Evolutionary conservation across 2,888 invertebrate genomes (phyloP).

Genomic region (Drosophila pseudotakahashii): DNA sequence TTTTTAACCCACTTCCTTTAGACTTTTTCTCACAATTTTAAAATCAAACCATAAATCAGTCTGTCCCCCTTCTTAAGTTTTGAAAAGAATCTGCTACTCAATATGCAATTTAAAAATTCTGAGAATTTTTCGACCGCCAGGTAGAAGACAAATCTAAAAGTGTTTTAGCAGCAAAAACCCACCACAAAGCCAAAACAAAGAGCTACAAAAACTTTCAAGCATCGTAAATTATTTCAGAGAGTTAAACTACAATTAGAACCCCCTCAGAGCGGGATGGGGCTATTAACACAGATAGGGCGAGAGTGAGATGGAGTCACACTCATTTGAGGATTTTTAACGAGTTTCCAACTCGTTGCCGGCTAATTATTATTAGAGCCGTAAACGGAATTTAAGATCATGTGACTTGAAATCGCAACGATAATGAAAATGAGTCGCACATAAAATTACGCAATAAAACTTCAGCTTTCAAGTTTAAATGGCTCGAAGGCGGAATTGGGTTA

Average conservation of each 20-base stretch:
- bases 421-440: constrained; percentile 44
- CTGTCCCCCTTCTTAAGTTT: constrained; percentile 11
- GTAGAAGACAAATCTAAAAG: constrained; percentile 46
- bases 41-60: constrained; percentile 35
- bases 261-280: constrained; percentile 24
- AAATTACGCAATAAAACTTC: constrained; percentile 47
- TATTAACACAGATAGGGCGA: neutral
- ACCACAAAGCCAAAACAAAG: constrained; percentile 31
- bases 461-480: constrained; percentile 46
- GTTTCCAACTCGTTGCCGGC: constrained; percentile 54
- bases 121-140: constrained; percentile 57
- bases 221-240: constrained; percentile 75
- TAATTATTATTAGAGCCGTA: constrained; percentile 66
- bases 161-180: constrained; percentile 21
- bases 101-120: constrained; percentile 74
- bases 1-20: constrained; percentile 12
- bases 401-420: constrained; percentile 43
- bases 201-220: constrained; percentile 37
- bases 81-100: constrained; percentile 44
- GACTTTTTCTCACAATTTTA: constrained; percentile 29
- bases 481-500: constrained; percentile 55
- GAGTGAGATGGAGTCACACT: constrained; percentile 5
- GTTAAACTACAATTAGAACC: constrained; percentile 77
- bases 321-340: constrained; percentile 56
- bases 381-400: constrained; percentile 56